phyloP scores from a whole-genome alignment of 2,113 vertebrate genomes.

The Paradisaea rubra region DNA sequence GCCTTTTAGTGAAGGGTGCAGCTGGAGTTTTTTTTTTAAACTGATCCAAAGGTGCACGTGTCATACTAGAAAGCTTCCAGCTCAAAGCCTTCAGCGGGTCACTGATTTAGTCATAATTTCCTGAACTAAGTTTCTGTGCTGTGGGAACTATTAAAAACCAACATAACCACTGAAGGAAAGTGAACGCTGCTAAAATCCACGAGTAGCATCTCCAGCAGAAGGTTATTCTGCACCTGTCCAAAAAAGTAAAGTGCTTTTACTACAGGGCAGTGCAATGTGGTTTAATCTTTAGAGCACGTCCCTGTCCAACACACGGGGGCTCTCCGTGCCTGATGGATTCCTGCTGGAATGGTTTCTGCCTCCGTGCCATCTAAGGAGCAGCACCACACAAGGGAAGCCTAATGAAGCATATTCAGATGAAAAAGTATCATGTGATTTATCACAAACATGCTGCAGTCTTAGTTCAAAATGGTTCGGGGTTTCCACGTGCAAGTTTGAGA shows the following conservation, averaged over 20 bases:
- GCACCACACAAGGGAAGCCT: conserved; percentile 26
- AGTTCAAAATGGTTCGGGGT: neutral
- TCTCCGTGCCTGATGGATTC: neutral
- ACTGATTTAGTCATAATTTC: neutral
- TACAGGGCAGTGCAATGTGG: neutral
- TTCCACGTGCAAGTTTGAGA: neutral
- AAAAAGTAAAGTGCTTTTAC: conserved; percentile 26
- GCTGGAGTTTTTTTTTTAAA: neutral
- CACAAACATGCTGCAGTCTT: neutral
- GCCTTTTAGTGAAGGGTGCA: neutral
- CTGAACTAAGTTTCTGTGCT: neutral
- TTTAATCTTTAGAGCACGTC: neutral
- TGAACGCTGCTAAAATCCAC: neutral
- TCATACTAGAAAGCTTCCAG: neutral
- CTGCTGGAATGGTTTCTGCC: conserved; percentile 3
- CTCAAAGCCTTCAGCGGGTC: neutral
- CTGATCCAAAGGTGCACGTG: neutral
- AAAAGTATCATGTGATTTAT: neutral
- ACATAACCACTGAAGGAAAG: conserved; percentile 16
- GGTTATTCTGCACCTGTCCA: neutral
- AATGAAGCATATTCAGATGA: conserved; percentile 25
- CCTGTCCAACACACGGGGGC: conserved; percentile 40
- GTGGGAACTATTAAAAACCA: conserved; percentile 21
- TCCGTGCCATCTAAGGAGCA: neutral
- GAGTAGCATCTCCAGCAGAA: neutral